These are phyloP conservation scores for Helogale parvula DNA, from an alignment of 2,113 vertebrate species.

Conservation along the genomic window DNA sequence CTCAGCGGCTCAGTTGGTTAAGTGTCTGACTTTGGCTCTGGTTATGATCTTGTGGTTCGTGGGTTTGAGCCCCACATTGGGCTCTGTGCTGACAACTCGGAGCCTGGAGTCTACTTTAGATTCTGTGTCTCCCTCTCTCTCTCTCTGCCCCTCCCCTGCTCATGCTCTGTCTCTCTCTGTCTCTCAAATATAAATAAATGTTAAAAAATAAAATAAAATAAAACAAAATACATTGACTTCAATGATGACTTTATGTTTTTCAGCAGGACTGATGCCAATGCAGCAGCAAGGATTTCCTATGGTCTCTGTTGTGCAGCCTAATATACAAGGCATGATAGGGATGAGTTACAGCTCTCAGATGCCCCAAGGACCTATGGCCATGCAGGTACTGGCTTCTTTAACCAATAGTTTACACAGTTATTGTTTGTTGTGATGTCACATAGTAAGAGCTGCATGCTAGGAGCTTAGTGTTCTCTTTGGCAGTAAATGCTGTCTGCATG, in stretches of 20 bases:
- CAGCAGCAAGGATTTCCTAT: constrained; percentile 94
- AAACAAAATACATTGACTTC: background rate
- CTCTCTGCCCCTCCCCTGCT: background rate
- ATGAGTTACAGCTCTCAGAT: constrained; percentile 96
- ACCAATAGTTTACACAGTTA: background rate
- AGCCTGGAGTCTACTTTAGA: background rate
- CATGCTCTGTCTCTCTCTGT: background rate
- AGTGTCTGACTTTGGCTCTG: background rate
- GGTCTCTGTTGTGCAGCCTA: constrained; percentile 96
- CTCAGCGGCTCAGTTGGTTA: background rate
- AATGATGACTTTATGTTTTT: constrained; percentile 53
- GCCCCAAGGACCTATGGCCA: constrained; percentile 92
- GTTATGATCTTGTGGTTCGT: background rate
- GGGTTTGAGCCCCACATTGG: background rate
- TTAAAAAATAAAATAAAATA: background rate
- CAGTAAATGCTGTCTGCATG: constrained; percentile 9
- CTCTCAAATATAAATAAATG: too few relatives aligned
- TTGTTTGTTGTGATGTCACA: background rate
- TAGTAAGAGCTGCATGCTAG: background rate
- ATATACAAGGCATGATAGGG: constrained; percentile 97
- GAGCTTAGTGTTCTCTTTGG: background rate
- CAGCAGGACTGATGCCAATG: constrained; percentile 93
- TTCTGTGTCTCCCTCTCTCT: background rate
- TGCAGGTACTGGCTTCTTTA: constrained; percentile 91
- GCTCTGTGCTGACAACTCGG: background rate